Evolutionary conservation across 2,888 invertebrate genomes (phyloP).

Genomic region (Coleophora deauratella): DNA sequence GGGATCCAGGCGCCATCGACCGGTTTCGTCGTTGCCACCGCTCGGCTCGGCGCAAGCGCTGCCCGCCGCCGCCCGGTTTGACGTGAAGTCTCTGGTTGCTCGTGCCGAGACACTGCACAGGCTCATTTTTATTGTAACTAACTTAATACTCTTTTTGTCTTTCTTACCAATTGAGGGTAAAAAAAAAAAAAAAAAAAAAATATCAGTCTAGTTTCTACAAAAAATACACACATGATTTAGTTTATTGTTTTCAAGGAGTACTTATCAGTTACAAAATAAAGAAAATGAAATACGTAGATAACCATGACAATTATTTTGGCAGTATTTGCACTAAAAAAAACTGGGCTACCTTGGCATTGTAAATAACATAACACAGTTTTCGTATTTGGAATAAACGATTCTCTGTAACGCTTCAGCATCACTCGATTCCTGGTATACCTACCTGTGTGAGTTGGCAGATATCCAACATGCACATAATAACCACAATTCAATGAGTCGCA

Average conservation of each 20-base stretch:
- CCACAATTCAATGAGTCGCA: constrained; percentile 74
- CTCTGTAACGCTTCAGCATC: constrained; percentile 46
- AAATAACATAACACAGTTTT: constrained; percentile 6
- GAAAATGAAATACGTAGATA: too few species aligned
- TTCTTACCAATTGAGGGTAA: too few species aligned
- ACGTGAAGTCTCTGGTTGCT: constrained; percentile 65
- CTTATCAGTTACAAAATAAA: too few species aligned
- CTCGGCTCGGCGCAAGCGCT: constrained; percentile 36
- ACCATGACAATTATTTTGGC: too few species aligned
- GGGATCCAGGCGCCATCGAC: constrained; percentile 63
- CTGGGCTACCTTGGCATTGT: constrained; percentile 38
- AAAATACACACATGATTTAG: too few species aligned
- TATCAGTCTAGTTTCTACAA: too few species aligned
- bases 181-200: too few species aligned
- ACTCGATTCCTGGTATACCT: constrained; percentile 65
- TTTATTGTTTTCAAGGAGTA: too few species aligned
- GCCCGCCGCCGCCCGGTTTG: constrained; percentile 60
- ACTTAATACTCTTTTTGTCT: too few species aligned
- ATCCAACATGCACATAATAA: constrained; percentile 73
- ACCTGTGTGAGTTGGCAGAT: constrained; percentile 61
- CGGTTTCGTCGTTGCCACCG: constrained; percentile 65
- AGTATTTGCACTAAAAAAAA: too few species aligned
- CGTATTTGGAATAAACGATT: constrained; percentile 20
- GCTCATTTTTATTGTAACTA: too few species aligned
- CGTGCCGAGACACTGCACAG: constrained; percentile 22